phyloP scores from a whole-genome alignment of 23 tunicate species.

The Styela plicata region DNA sequence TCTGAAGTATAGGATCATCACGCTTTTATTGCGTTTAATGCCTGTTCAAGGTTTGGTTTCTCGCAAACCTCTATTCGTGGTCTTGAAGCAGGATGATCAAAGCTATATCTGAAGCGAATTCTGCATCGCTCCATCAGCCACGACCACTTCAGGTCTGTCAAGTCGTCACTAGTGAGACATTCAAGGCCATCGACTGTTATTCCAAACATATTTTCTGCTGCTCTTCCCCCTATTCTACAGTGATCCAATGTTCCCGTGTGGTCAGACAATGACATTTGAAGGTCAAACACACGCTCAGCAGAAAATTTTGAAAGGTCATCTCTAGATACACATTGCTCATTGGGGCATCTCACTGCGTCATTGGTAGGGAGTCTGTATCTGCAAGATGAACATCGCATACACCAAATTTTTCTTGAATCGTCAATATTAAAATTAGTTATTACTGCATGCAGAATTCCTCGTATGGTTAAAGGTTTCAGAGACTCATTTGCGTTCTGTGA shows the following conservation, averaged over 20 bases:
- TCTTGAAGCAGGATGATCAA: constrained; percentile 3
- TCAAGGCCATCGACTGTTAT: constrained; percentile 19
- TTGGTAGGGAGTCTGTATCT: not conserved
- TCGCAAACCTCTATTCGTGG: constrained; percentile 5
- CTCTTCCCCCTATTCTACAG: constrained; percentile 21
- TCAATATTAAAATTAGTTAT: constrained; percentile 26
- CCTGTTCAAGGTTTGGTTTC: constrained; percentile 15
- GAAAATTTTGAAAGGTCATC: not conserved
- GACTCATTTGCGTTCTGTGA: not conserved
- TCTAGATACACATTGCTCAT: constrained; percentile 17
- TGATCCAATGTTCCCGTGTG: constrained; percentile 46
- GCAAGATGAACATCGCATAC: constrained; percentile 24
- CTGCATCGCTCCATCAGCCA: constrained; percentile 34
- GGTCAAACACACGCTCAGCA: constrained; percentile 10
- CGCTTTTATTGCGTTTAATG: not conserved
- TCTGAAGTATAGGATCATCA: too few species aligned
- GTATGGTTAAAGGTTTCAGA: not conserved
- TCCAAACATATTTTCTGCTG: constrained; percentile 37
- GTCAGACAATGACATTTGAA: constrained; percentile 30
- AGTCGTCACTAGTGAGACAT: not conserved
- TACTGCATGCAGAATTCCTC: not conserved
- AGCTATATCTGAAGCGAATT: constrained; percentile 3
- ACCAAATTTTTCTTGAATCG: not conserved
- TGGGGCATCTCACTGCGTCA: constrained; percentile 11
- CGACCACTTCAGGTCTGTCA: constrained; percentile 23